Evolutionary conservation across 1,140 invertebrate genomes (phyloP).

Genomic region (Philotrypesis tridentata): DNA sequence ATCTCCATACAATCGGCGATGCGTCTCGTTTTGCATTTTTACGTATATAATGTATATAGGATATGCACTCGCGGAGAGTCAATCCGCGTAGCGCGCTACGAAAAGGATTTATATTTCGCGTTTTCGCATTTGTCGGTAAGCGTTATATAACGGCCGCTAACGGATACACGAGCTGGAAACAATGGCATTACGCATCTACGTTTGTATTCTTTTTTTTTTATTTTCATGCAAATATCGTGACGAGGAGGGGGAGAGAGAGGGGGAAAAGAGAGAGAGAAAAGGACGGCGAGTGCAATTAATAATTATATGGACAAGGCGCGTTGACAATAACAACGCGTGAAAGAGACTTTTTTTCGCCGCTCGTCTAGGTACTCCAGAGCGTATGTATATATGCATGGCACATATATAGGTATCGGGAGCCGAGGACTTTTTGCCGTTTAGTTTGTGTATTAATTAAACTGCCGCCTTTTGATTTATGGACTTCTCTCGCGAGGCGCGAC

Average conservation of each 20-base stretch:
- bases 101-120: constrained; percentile 28
- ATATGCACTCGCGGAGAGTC: neutral
- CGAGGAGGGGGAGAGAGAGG: no score
- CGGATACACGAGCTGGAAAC: neutral
- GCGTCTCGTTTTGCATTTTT: constrained; percentile 39
- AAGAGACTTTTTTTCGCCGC: neutral
- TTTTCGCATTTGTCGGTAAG: constrained; percentile 37
- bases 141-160: constrained; percentile 29
- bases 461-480: constrained; percentile 55
- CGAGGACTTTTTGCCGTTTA: neutral
- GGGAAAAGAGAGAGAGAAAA: neutral
- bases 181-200: neutral
- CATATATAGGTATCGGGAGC: no score
- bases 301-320: neutral
- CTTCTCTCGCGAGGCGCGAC: constrained; percentile 57
- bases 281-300: neutral
- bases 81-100: neutral
- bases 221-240: neutral
- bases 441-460: neutral
- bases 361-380: neutral
- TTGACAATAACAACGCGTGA: neutral
- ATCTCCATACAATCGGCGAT: constrained; percentile 45
- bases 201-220: neutral
- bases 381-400: neutral
- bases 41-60: no score